Evolutionary conservation across 2,113 vertebrate genomes (phyloP).

Genomic region (Puma concolor): DNA sequence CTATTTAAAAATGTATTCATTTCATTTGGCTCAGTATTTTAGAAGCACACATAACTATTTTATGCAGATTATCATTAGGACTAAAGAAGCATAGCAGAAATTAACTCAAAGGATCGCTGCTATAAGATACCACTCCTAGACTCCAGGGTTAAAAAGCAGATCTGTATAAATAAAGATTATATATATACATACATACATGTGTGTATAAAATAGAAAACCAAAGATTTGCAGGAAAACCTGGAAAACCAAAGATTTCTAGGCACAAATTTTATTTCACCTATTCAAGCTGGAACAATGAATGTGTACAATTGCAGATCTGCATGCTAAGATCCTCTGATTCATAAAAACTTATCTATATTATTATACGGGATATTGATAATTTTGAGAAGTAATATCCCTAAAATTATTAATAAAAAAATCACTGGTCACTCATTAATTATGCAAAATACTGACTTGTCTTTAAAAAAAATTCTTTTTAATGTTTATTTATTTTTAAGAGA

Average conservation of each 20-base stretch:
- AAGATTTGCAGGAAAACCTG: no score
- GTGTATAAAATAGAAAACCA: no score
- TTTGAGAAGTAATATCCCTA: neutral
- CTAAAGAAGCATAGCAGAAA: constrained; percentile 24
- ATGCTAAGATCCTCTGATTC: neutral
- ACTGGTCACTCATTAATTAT: neutral
- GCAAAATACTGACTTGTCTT: neutral
- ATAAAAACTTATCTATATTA: neutral
- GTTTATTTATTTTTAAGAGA: no score
- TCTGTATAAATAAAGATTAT: neutral
- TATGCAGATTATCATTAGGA: neutral
- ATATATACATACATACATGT: neutral
- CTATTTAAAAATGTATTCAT: neutral
- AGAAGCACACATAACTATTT: neutral
- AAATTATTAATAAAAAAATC: neutral
- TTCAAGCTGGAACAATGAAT: neutral
- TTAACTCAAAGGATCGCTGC: neutral
- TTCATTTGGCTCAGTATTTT: neutral
- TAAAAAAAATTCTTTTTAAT: neutral
- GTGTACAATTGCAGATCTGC: neutral
- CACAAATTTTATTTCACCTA: neutral
- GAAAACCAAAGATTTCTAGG: neutral
- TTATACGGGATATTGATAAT: neutral
- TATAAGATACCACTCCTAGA: neutral
- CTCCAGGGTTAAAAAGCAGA: neutral